These are phyloP conservation scores for Coptodon bakossiorum DNA, from an alignment of 2,113 vertebrate species.

Conservation along the genomic window DNA sequence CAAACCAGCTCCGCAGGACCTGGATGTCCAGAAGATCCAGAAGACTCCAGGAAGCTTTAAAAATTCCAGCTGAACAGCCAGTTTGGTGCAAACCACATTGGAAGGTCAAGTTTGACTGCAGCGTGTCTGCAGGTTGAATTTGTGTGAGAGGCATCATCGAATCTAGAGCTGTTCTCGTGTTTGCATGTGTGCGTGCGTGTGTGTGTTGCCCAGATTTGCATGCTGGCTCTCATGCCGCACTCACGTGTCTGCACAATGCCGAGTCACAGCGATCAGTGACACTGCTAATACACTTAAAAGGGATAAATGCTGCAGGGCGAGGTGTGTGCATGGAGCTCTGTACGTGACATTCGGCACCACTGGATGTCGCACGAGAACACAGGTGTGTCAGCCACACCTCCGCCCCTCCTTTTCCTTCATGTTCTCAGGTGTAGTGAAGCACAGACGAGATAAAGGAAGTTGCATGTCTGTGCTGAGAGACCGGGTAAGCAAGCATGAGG, in stretches of 20 bases:
- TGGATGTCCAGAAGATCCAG: neutral
- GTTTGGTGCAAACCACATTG: neutral
- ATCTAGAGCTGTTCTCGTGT: neutral
- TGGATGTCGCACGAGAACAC: neutral
- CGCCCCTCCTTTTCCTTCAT: neutral
- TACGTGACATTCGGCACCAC: neutral
- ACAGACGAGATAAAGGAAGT: neutral
- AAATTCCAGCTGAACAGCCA: neutral
- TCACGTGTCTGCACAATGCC: neutral
- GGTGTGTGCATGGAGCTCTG: neutral
- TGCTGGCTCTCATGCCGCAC: neutral
- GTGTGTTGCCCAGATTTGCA: neutral
- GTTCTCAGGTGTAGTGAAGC: neutral
- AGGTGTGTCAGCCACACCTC: neutral
- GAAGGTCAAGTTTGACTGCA: neutral
- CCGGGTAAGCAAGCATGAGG: accelerated
- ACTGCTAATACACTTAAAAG: conserved; percentile 26
- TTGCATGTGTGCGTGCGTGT: neutral
- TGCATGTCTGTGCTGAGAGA: neutral
- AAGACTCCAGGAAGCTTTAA: neutral
- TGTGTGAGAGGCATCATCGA: neutral
- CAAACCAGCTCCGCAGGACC: neutral
- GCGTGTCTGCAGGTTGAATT: neutral
- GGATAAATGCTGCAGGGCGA: neutral
- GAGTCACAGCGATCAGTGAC: neutral